Conservation (phyloP, 2,888 invertebrate genomes). For the Drosophila macrothrix region DNA sequence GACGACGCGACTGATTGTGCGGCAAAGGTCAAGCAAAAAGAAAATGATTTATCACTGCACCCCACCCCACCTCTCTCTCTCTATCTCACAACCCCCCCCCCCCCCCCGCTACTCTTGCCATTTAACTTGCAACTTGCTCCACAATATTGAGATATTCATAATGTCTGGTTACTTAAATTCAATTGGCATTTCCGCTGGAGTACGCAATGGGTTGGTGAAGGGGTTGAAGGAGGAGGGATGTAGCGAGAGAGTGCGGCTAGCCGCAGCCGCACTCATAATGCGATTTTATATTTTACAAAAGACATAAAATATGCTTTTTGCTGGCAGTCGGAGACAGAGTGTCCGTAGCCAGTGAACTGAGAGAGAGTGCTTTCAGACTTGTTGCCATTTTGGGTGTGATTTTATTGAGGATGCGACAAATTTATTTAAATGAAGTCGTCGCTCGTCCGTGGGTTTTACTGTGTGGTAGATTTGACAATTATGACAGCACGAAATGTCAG, state of each 20-base stretch:
- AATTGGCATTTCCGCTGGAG: constrained; percentile 78
- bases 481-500: constrained; percentile 67
- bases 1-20: constrained; percentile 50
- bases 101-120: neutral
- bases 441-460: constrained; percentile 49
- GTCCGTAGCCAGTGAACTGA: constrained; percentile 21
- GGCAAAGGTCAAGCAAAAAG: constrained; percentile 62
- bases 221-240: neutral
- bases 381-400: constrained; percentile 42
- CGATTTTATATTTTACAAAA: constrained; percentile 69
- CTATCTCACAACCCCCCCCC: accelerated
- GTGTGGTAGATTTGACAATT: constrained; percentile 78
- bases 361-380: constrained; percentile 40
- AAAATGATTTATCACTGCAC: constrained; percentile 28
- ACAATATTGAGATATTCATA: constrained; percentile 44
- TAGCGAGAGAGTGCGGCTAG: neutral
- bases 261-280: constrained; percentile 55
- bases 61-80: neutral
- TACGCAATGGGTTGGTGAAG: constrained; percentile 10
- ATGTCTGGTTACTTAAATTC: constrained; percentile 74
- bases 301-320: constrained; percentile 71
- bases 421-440: constrained; percentile 77
- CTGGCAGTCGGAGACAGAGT: constrained; percentile 24
- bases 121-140: neutral
- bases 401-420: constrained; percentile 77